Evolutionary conservation across 1,140 invertebrate genomes (phyloP), one percentile per base, ranked within the genome.

Genomic region (Eupristina koningsbergeri): DNA sequence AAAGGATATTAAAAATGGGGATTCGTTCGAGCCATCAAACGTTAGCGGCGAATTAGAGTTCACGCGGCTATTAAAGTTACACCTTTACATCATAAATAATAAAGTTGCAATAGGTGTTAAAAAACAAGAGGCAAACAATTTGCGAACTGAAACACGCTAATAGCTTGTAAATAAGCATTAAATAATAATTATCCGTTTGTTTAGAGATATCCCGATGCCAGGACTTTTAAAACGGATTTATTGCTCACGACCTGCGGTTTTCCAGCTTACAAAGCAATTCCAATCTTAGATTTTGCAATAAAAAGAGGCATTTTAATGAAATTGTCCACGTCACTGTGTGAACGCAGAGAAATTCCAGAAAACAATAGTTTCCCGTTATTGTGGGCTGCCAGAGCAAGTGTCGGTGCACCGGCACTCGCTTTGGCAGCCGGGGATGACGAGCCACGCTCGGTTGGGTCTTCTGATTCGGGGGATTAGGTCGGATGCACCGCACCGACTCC

Each of bases 401-500:
- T n/a, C n/a, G n/a, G n/a, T n/a, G n/a, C n/a, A n/a, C n/a, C n/a
- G n/a, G n/a, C n/a, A n/a, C n/a, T n/a, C n/a, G n/a, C n/a, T n/a
- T n/a, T 75, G 31, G 45, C 67, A 73, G 34, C 67, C 63, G 61
- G 58, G 41, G 81, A 80, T 71, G 78, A 80, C 64, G 58, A 26
- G 61, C 31, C 36, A 78, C 81, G 81, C 75, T 69, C 75, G 36
- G 81, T 36, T 78, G 63, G 45, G 19, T 67, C 31, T 69, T 83
- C 61, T 77, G 74, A 78, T 77, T 77, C 47, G 73, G 41, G 61
- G 80, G 73, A 82, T 76, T 76, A 76, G 39, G 29, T 64, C 47
- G 76, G 76, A 79, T 79, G 61, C 76, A 29, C 76, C 50, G 64
- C 64, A 17, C 76, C 34, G 45, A 47, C 22, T 7, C 11, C 34